A percentile compares a stretch with the other conserved stretches of the same genome.
phyloP scores from a whole-genome alignment of 1,140 invertebrate genomes.

The Eriocheir sinensis region DNA sequence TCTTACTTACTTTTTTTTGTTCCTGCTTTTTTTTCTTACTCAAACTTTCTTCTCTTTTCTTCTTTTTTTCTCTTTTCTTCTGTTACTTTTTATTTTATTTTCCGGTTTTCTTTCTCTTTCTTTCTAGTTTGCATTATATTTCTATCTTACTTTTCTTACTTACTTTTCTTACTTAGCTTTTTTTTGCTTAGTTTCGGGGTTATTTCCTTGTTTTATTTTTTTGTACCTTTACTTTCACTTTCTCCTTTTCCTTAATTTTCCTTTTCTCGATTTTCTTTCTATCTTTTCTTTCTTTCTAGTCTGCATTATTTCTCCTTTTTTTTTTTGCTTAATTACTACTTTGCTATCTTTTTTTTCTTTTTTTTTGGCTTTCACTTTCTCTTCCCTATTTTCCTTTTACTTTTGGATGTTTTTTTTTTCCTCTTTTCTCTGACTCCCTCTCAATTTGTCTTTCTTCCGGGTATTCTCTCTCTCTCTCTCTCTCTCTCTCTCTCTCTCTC shows the following conservation, averaged over 20 bases:
- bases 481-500: not conserved
- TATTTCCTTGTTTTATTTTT: not conserved
- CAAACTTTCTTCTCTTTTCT: not conserved
- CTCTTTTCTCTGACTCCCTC: too few species aligned
- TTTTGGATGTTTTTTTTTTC: too few species aligned
- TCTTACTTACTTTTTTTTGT: not conserved
- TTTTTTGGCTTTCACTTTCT: not conserved
- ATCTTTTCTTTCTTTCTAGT: not conserved
- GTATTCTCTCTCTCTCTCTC: too few species aligned
- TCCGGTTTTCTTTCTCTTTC: not conserved
- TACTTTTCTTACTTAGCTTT: too few species aligned
- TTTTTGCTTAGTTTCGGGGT: too few species aligned
- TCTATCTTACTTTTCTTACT: too few species aligned
- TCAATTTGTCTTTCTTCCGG: too few species aligned
- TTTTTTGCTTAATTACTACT: not conserved
- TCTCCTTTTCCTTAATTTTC: not conserved
- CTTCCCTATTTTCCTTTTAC: not conserved
- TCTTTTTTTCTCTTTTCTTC: conserved; percentile 15
- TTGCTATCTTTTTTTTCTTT: not conserved
- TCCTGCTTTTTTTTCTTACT: not conserved
- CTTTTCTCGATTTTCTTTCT: not conserved
- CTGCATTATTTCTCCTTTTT: not conserved
- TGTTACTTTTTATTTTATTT: not conserved
- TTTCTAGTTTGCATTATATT: too few species aligned
- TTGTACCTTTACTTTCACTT: not conserved